These are phyloP conservation scores for Chrysocyon brachyurus DNA, from an alignment of 2,797 vertebrate genomes.

Conservation along the genomic window DNA sequence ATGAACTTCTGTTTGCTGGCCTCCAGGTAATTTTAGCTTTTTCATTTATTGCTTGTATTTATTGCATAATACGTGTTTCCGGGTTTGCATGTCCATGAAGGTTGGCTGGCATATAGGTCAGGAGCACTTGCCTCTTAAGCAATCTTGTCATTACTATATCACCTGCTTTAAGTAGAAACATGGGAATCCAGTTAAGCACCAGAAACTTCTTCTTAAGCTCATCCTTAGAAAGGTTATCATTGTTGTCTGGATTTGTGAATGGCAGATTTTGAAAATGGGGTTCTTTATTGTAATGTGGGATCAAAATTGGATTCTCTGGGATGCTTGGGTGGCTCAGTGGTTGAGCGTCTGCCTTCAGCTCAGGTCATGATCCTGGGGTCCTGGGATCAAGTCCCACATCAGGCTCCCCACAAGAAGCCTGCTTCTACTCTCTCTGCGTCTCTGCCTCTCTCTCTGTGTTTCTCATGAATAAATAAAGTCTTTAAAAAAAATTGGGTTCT, in stretches of 20 bases:
- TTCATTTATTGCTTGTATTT: background rate
- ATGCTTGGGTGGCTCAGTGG: too few relatives aligned
- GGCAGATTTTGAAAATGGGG: constrained; percentile 34
- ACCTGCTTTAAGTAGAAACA: background rate
- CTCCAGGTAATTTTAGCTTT: background rate
- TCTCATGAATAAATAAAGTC: too few relatives aligned
- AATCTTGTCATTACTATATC: background rate
- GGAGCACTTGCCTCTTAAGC: background rate
- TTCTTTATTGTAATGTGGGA: constrained; percentile 18
- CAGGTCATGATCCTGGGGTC: too few relatives aligned
- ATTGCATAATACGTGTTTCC: background rate
- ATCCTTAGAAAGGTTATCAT: background rate
- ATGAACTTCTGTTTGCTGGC: background rate
- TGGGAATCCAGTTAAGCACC: background rate
- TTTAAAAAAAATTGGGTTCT: too few relatives aligned
- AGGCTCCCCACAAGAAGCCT: too few relatives aligned
- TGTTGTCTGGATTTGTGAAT: background rate
- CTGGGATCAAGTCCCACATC: too few relatives aligned
- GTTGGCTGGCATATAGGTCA: background rate
- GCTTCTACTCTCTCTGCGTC: too few relatives aligned
- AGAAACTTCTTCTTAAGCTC: background rate
- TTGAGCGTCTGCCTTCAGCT: too few relatives aligned
- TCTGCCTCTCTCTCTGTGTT: too few relatives aligned
- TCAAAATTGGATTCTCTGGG: background rate
- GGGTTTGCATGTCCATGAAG: background rate